Base-by-base conservation (phyloP, 2,888 invertebrate species). In the Caenorhabditis macrosperma region DNA sequence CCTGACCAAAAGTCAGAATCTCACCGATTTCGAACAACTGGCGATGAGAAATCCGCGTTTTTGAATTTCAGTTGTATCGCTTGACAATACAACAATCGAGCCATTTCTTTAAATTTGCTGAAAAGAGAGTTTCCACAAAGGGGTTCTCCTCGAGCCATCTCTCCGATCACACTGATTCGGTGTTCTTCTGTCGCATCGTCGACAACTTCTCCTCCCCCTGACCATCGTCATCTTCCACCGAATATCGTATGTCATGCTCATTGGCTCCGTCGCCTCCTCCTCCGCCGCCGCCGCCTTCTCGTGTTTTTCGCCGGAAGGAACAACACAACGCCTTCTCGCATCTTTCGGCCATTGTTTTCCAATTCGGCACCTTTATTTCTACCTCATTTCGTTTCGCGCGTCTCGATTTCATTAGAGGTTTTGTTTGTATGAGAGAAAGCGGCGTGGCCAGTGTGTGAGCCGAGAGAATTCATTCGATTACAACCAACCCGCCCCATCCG, bases 191-290 rank as follows among this genome's bases (percentile, higher is more conserved):
- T n/a, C n/a, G n/a, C 38, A 38, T 38, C 38, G 15, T 38, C 5
- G 2, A 4, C 22, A 22, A 33, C 33, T 33, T 33, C 20, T 46
- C 5, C 50, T 50, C 50, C 26, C 24, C 22, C 52, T 52, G 28
- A 7, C 26, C 46, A 22, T 46, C 46, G 20, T 46, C 46, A 46
- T 46, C 44, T 33, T 44, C 41, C 26, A n/a, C 44, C 28, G 54
- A 54, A 66, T 66, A 66, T 66, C 66, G 66, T 66, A 66, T 66
- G 66, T 54, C 66, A 66, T 38, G 35, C 38, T 26, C 38, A 59
- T 59, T 26, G 35, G 38, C 38, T 5, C 24, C 38, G 20, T 22
- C 59, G 5, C 22, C 38, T 12, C 12, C 15, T 33, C 4, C 44
- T 44, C 28, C 10, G n/a, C n/a, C n/a, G n/a, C n/a, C n/a, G n/a